A percentile compares a stretch with the other conserved stretches of the same genome.
Conservation (phyloP, 2,113 vertebrate genomes). For the Perca flavescens region DNA sequence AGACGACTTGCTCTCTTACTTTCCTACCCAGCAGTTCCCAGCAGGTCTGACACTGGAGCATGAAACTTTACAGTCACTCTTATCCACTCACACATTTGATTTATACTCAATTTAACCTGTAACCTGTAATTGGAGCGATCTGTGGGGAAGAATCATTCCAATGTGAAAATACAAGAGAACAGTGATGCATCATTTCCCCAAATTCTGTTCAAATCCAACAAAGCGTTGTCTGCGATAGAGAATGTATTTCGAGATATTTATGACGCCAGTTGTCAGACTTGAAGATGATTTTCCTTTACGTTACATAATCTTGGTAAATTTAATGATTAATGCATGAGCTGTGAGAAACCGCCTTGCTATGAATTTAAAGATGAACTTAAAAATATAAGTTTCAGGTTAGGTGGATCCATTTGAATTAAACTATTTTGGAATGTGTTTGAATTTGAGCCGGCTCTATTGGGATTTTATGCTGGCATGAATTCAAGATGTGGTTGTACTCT, state of each 20-base stretch:
- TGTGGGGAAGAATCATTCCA: neutral
- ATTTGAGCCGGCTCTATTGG: neutral
- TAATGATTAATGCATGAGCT: conserved; percentile 13
- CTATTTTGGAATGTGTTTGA: neutral
- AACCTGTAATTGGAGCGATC: neutral
- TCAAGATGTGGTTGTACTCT: neutral
- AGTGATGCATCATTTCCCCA: neutral
- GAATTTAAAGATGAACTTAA: conserved; percentile 1
- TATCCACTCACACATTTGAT: neutral
- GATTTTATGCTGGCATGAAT: neutral
- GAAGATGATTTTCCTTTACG: neutral
- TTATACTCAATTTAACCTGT: neutral
- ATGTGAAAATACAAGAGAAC: neutral
- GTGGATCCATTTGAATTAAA: neutral
- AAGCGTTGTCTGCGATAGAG: neutral
- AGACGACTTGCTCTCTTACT: neutral
- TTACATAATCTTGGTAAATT: neutral
- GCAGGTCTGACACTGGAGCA: neutral
- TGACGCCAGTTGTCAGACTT: neutral
- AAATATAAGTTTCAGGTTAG: neutral
- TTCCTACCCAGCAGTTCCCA: neutral
- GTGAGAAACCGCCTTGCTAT: neutral
- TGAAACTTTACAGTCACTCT: neutral
- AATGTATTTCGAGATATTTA: neutral
- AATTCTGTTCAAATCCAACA: neutral